Base-by-base conservation (phyloP, 2,888 invertebrate species). In the Drosophila neoperkinsi region DNA sequence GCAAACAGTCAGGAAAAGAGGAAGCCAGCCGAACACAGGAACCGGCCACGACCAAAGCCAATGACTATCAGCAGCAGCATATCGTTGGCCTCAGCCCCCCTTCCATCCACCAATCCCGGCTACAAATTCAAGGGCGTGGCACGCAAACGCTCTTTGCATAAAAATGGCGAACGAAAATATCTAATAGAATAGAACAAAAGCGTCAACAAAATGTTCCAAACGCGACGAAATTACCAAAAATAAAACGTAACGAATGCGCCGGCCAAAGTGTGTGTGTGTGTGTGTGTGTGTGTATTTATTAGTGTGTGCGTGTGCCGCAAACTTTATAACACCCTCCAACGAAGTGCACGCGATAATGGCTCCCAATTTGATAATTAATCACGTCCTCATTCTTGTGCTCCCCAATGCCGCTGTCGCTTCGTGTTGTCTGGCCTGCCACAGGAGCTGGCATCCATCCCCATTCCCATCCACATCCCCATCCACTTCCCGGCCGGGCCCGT, bases 341-440 rank as follows among this genome's bases (percentile, higher is more conserved):
- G 65, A 82, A 84, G 75, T 80, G 81, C 83, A 81, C 81, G 81
- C 79, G 80, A 77, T 81, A 84, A 77, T 87, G 86, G 82, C 82
- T 82, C 82, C 87, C 85, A 88, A 80, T 90, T 88, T 88, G 90
- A 88, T 87, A 87, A 90, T 90, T 90, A 90, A 90, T 90, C 88
- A 90, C 87, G 85, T 90, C 84, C 82, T 79, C 76, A 76, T 78
- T 75, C 73, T 77, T 58, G 69, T 72, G 74, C 77, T 71, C 73
- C 70, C 62, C 76, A 57, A 31, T 46, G 46, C 16, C 36, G 38
- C 49, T 50, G 55, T 2, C 25, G 41, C 49, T 52, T 46, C 50
- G 25, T 28, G 41, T 58, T 71, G 38, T 71, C 46, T 60, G 34
- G 58, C 43, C 33, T 51, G 72, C 69, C 74, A 53, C 81, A 81